Conservation (phyloP, 2,888 invertebrate genomes). For the Hypsopygia costalis region DNA sequence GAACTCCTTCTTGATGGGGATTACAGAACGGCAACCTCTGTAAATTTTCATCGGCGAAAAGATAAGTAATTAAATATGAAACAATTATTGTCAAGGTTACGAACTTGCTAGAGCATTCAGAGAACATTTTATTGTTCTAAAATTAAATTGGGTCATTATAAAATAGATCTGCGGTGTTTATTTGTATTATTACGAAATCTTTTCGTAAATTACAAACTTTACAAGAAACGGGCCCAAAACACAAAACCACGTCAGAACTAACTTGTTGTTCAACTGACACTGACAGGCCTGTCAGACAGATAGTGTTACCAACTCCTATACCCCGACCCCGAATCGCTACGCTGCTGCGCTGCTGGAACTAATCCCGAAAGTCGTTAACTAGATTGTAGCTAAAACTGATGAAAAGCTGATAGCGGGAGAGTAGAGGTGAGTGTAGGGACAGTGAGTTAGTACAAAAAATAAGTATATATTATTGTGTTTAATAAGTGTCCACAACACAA, state of each 20-base stretch:
- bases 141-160: constrained; percentile 64
- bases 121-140: constrained; percentile 61
- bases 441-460: no score
- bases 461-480: no score
- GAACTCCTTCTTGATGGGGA: constrained; percentile 49
- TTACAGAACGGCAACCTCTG: constrained; percentile 71
- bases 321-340: no score
- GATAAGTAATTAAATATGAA: constrained; percentile 54
- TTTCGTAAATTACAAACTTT: constrained; percentile 31
- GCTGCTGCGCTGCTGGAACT: no score
- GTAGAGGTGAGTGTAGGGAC: no score
- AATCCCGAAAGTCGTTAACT: no score
- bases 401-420: no score
- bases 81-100: constrained; percentile 56
- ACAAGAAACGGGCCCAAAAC: constrained; percentile 24
- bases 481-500: no score
- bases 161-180: constrained; percentile 39
- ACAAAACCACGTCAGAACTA: constrained; percentile 39
- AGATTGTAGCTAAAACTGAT: no score
- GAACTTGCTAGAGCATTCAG: constrained; percentile 69
- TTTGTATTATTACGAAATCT: constrained; percentile 52
- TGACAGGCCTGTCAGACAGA: no score
- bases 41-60: constrained; percentile 60
- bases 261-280: neutral
- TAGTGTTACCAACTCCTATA: no score